A percentile compares a stretch with the other conserved stretches of the same genome.
phyloP scores from a whole-genome alignment of 2,888 invertebrate genomes.

The Alitta virens region DNA sequence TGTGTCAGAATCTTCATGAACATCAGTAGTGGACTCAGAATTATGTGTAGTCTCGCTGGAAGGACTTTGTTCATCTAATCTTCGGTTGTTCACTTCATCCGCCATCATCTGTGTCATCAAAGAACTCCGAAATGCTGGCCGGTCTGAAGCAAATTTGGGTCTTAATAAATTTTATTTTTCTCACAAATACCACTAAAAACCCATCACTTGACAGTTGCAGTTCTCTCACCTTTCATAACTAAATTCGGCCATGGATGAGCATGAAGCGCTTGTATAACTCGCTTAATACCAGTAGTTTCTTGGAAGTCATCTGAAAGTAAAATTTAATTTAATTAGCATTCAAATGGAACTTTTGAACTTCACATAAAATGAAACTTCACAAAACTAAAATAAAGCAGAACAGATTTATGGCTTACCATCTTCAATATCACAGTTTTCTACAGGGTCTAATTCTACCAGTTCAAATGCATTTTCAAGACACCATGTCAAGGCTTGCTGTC shows the following conservation, averaged over 20 bases:
- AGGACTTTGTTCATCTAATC: neutral
- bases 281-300: constrained; percentile 67
- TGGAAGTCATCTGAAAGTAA: constrained; percentile 59
- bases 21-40: neutral
- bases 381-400: no score
- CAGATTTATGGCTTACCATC: constrained; percentile 48
- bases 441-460: constrained; percentile 67
- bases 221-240: constrained; percentile 63
- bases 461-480: constrained; percentile 70
- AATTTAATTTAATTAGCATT: no score
- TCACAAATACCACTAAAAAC: neutral
- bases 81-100: constrained; percentile 3
- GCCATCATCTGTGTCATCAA: constrained; percentile 48
- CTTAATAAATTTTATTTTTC: no score
- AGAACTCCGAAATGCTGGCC: constrained; percentile 41
- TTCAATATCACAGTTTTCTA: constrained; percentile 56
- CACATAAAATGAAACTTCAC: no score
- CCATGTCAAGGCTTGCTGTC: constrained; percentile 60
- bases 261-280: constrained; percentile 70
- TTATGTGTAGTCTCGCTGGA: neutral
- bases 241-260: constrained; percentile 74
- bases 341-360: no score
- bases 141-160: constrained; percentile 34
- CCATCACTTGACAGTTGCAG: neutral
- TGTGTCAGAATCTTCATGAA: neutral